phyloP scores from a whole-genome alignment of 1,140 invertebrate genomes.

The Harlomillsia oculata region DNA sequence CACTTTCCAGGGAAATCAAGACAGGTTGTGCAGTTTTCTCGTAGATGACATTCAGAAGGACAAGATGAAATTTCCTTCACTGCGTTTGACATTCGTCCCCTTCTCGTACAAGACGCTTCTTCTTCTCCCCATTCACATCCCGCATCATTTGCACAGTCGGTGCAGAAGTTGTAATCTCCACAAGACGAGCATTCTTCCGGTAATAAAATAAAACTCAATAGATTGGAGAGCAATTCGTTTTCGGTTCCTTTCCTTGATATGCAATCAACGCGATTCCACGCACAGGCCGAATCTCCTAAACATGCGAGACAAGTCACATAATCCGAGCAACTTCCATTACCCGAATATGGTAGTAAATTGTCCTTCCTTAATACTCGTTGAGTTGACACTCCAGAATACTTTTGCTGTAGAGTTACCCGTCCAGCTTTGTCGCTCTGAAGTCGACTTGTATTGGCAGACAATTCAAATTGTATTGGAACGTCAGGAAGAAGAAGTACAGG shows the following conservation, averaged over 20 bases:
- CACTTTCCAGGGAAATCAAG: slow-evolving; percentile 74
- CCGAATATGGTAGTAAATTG: slow-evolving; percentile 21
- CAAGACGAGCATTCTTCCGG: slow-evolving; percentile 75
- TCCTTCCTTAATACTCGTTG: slow-evolving; percentile 18
- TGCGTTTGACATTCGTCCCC: slow-evolving; percentile 56
- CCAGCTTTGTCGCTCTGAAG: slow-evolving; percentile 1
- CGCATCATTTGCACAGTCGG: slow-evolving; percentile 59
- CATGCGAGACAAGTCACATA: slow-evolving; percentile 80
- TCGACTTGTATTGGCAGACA: slow-evolving; percentile 15
- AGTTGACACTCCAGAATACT: background rate
- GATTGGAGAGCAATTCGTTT: slow-evolving; percentile 7
- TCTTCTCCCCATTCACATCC: slow-evolving; percentile 80
- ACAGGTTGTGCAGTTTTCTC: slow-evolving; percentile 68
- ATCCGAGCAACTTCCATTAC: slow-evolving; percentile 55
- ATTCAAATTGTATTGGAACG: slow-evolving; percentile 34
- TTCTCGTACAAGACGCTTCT: slow-evolving; percentile 67
- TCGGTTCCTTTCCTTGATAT: slow-evolving; percentile 29
- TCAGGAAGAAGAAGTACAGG: slow-evolving; percentile 45
- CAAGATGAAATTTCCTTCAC: slow-evolving; percentile 52
- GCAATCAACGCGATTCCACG: slow-evolving; percentile 62
- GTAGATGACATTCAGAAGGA: slow-evolving; percentile 61
- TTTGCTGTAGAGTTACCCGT: slow-evolving; percentile 22
- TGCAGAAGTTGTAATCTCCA: slow-evolving; percentile 55
- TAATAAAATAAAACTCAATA: slow-evolving; percentile 48
- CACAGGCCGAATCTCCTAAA: slow-evolving; percentile 75